These are phyloP conservation scores for Hozukius guyotensis DNA, from an alignment of 2,797 vertebrate species.

Conservation along the genomic window DNA sequence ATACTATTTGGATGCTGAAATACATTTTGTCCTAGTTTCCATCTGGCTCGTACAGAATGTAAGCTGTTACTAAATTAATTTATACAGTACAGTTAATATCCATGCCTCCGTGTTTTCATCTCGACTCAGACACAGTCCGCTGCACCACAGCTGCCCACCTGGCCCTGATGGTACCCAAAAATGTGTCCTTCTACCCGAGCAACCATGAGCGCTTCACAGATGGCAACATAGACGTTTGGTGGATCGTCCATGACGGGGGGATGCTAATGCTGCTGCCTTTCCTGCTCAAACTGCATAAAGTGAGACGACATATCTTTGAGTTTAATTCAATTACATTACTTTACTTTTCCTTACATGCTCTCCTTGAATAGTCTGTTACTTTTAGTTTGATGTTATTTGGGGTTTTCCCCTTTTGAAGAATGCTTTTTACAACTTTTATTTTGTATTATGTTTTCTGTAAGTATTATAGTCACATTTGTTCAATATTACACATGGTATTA, in stretches of 20 bases:
- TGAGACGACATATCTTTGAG: constrained; percentile 49
- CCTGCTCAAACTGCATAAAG: constrained; percentile 97
- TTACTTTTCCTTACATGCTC: neutral
- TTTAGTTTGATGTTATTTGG: neutral
- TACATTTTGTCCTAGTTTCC: neutral
- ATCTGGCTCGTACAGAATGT: neutral
- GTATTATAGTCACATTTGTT: neutral
- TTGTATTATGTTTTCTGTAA: neutral
- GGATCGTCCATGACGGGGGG: constrained; percentile 98
- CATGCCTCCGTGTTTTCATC: constrained; percentile 15
- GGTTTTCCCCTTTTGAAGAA: neutral
- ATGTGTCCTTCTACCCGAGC: constrained; percentile 96
- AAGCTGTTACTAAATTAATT: neutral
- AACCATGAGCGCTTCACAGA: constrained; percentile 97
- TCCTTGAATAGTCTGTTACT: neutral
- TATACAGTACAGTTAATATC: neutral
- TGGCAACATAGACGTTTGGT: constrained; percentile 98
- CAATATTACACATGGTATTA: neutral
- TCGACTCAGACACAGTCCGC: constrained; percentile 90
- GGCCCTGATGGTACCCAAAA: constrained; percentile 97
- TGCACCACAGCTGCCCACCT: constrained; percentile 97
- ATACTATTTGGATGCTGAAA: neutral
- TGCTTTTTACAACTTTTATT: neutral
- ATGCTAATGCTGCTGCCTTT: constrained; percentile 99
- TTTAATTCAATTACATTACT: neutral